Percentiles rank a stretch among this genome's conserved stretches.
Evolutionary conservation across 2,888 invertebrate species (phyloP).

Genomic region (Catocala sponsa): DNA sequence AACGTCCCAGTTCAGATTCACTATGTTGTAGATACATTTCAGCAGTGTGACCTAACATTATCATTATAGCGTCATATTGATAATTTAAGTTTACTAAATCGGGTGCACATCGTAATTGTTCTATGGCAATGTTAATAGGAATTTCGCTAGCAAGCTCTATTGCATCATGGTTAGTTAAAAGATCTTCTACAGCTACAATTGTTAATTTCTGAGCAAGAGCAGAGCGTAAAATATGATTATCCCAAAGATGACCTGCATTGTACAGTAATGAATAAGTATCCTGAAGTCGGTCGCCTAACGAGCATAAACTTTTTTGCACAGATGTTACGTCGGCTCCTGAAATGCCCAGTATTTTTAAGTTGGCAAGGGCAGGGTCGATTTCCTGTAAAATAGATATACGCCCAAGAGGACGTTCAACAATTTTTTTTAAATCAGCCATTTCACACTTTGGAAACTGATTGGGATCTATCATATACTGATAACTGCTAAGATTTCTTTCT

Average conservation of each 20-base stretch:
- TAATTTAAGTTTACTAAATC: slow-evolving; percentile 69
- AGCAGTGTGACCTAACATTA: slow-evolving; percentile 61
- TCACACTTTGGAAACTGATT: slow-evolving; percentile 23
- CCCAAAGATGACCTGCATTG: slow-evolving; percentile 75
- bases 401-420: slow-evolving; percentile 55
- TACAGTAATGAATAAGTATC: slow-evolving; percentile 69
- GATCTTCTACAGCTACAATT: slow-evolving; percentile 76
- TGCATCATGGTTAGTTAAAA: slow-evolving; percentile 70
- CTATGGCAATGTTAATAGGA: slow-evolving; percentile 68
- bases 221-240: slow-evolving; percentile 72
- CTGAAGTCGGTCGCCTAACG: slow-evolving; percentile 68
- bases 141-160: slow-evolving; percentile 70
- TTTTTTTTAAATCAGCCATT: slow-evolving; percentile 47
- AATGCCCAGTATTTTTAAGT: slow-evolving; percentile 44
- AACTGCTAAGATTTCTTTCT: slow-evolving; percentile 55
- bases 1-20: slow-evolving; percentile 65
- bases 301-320: slow-evolving; percentile 67
- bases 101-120: slow-evolving; percentile 65
- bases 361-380: slow-evolving; percentile 27
- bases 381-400: slow-evolving; percentile 47
- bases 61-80: slow-evolving; percentile 54
- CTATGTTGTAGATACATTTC: slow-evolving; percentile 67
- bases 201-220: slow-evolving; percentile 73
- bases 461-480: slow-evolving; percentile 32
- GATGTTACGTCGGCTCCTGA: slow-evolving; percentile 52